Conservation (phyloP, 2,888 invertebrate genomes). For the Brenthis hecate region DNA sequence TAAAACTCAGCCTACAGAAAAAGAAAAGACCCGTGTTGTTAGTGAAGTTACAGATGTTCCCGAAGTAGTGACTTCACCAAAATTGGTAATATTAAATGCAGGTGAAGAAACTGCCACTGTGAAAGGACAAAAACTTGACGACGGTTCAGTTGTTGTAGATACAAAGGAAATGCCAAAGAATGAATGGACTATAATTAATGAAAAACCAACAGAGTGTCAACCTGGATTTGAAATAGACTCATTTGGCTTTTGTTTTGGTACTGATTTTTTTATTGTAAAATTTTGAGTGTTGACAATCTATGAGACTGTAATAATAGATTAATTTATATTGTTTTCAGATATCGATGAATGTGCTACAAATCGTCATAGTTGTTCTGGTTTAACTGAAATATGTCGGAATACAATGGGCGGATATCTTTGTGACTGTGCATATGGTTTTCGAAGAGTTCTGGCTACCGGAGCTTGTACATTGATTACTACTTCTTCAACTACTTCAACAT, state of each 20-base stretch:
- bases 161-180: conserved; percentile 59
- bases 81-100: conserved; percentile 51
- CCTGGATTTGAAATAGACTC: conserved; percentile 79
- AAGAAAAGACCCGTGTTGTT: not conserved
- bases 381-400: conserved; percentile 88
- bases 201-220: conserved; percentile 62
- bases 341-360: conserved; percentile 88
- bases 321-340: conserved; percentile 76
- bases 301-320: conserved; percentile 1
- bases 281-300: not conserved
- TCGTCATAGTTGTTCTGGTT: conserved; percentile 79
- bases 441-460: conserved; percentile 81
- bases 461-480: conserved; percentile 50
- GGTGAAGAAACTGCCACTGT: conserved; percentile 53
- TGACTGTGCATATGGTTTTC: conserved; percentile 90
- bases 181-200: conserved; percentile 58
- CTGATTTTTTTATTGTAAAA: not conserved
- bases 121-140: conserved; percentile 49
- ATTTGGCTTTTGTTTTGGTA: conserved; percentile 82
- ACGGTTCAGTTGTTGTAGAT: conserved; percentile 58
- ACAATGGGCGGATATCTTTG: conserved; percentile 93
- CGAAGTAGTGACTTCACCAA: conserved; percentile 48
- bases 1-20: not conserved
- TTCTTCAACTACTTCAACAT: conserved; percentile 21
- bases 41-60: conserved; percentile 48